phyloP scores from a whole-genome alignment of 2,888 invertebrate species.

The Nomada hirtipes region DNA sequence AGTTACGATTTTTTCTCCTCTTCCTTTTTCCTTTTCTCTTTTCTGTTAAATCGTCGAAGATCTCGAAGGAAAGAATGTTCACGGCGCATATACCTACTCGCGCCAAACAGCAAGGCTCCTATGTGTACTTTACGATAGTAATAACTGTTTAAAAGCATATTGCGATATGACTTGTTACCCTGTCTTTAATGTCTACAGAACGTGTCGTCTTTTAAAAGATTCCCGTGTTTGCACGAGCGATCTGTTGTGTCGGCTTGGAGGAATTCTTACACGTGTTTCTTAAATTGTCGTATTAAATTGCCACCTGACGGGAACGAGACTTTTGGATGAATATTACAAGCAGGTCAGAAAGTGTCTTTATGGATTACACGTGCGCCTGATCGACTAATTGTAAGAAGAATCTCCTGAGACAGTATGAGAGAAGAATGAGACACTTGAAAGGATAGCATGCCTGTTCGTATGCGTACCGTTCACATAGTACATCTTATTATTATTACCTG shows the following conservation, averaged over 20 bases:
- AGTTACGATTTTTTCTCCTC: not conserved
- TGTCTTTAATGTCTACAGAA: constrained; percentile 79
- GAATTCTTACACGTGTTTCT: constrained; percentile 1
- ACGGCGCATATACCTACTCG: constrained; percentile 51
- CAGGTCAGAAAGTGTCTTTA: not conserved
- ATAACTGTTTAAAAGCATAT: constrained; percentile 76
- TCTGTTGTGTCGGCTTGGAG: not conserved
- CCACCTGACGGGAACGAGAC: not conserved
- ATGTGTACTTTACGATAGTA: constrained; percentile 59
- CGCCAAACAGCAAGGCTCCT: constrained; percentile 63
- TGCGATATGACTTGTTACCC: constrained; percentile 81
- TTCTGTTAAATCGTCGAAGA: constrained; percentile 16
- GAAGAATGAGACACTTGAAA: not conserved
- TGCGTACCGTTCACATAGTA: not conserved
- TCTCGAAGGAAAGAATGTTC: constrained; percentile 27
- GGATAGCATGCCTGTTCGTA: constrained; percentile 1
- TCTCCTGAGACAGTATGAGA: not conserved
- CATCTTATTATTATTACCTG: not conserved
- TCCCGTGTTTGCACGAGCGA: constrained; percentile 31
- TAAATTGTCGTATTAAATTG: constrained; percentile 7
- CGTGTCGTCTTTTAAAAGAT: constrained; percentile 67
- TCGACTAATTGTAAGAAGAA: constrained; percentile 6
- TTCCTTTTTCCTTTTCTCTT: not conserved
- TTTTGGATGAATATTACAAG: constrained; percentile 11
- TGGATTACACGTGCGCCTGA: not conserved